Evolutionary conservation across 2,888 invertebrate species (phyloP).

Genomic region (Boloria selene): DNA sequence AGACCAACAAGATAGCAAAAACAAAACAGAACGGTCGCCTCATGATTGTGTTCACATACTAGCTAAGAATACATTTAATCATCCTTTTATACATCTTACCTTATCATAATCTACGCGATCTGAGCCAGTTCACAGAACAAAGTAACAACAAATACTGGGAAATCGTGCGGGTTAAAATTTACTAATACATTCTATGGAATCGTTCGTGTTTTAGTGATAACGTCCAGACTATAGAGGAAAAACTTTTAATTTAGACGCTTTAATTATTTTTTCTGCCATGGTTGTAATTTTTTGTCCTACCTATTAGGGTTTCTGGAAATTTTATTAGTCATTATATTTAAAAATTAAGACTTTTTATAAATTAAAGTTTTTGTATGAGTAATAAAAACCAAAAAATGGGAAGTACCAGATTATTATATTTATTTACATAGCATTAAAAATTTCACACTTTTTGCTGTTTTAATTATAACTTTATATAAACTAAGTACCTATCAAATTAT

Average conservation of each 20-base stretch:
- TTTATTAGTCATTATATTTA: no score
- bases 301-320: no score
- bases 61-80: conserved; percentile 36
- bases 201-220: conserved; percentile 13
- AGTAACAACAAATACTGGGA: conserved; percentile 51
- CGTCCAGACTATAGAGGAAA: conserved; percentile 3
- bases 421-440: no score
- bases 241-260: background rate
- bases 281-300: no score
- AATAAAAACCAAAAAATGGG: no score
- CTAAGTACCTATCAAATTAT: no score
- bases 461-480: no score
- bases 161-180: conserved; percentile 44
- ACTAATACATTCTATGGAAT: conserved; percentile 26
- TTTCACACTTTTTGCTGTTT: no score
- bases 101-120: conserved; percentile 56
- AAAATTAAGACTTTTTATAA: no score
- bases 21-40: conserved; percentile 50
- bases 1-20: conserved; percentile 46
- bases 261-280: no score
- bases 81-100: conserved; percentile 69
- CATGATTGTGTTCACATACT: conserved; percentile 57
- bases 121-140: conserved; percentile 57
- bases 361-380: no score
- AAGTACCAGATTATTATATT: no score